These are phyloP conservation scores for Pomatostomus ruficeps DNA, from an alignment of 2,113 vertebrate species.

Conservation along the genomic window DNA sequence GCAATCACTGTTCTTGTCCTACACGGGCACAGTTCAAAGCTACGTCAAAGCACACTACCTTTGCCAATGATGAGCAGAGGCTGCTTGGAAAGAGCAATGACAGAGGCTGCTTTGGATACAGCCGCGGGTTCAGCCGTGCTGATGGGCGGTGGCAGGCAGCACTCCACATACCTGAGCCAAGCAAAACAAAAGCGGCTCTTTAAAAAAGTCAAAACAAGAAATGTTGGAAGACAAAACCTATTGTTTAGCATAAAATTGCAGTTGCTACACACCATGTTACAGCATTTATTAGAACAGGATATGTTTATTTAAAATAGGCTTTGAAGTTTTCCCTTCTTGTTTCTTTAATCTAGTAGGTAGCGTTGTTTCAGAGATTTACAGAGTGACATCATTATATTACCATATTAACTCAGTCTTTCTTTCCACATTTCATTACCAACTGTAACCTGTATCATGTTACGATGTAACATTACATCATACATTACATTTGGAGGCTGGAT, in stretches of 20 bases:
- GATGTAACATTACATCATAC: no score
- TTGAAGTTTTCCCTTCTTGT: background rate
- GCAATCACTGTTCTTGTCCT: background rate
- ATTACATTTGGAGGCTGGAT: background rate
- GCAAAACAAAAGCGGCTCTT: background rate
- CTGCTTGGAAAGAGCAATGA: conserved; percentile 75
- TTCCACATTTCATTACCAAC: background rate
- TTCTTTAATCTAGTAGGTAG: background rate
- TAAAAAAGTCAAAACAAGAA: background rate
- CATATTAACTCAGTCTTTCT: background rate
- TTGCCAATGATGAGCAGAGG: conserved; percentile 93
- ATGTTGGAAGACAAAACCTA: background rate
- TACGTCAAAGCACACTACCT: conserved; percentile 71
- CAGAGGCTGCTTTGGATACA: conserved; percentile 68
- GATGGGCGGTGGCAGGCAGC: conserved; percentile 82
- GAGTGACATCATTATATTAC: background rate
- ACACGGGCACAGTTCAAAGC: background rate
- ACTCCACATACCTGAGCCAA: conserved; percentile 72
- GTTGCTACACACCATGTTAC: background rate
- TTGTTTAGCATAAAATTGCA: background rate
- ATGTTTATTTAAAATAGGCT: background rate
- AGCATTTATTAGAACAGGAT: background rate
- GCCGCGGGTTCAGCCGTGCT: conserved; percentile 74
- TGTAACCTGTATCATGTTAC: background rate
- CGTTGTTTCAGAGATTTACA: background rate